Evolutionary conservation across 2,113 vertebrate genomes (phyloP), one percentile per base, ranked within the genome.

Genomic region (Origma solitaria): DNA sequence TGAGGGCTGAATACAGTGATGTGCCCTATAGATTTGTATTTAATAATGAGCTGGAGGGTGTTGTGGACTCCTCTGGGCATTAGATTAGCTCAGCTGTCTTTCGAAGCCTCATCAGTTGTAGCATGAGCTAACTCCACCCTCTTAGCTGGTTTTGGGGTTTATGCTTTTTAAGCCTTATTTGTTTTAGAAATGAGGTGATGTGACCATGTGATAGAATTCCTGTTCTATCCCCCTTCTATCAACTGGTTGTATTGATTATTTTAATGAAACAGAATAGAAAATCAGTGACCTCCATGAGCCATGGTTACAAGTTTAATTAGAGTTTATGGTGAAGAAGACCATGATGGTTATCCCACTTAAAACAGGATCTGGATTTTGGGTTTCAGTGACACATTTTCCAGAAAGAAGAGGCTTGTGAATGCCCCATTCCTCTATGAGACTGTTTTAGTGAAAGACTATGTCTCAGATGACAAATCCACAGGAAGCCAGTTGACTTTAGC

Each of bases 21-120:
- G 62, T 96, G 76, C 91, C 97, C 40, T 73, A 49, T 75, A 86
- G 92, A 88, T 95, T 90, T 90, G 23, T 94, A 21, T 92, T 90
- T 83, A 70, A 51, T 71, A 92, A 88, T 62, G 60, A 69, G 30
- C 54, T 77, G 31, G 51, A 88, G 61, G 49, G 64, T 85, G 44
- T 88, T 77, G 56, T 73, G 76, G 45, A n/a, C 57, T 85, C 64
- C 75, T 81, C 82, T 80, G 86, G 60, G 44, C 35, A 69, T 85
- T 60, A 56, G n/a, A 61, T 65, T 57, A 90, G 49, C 28, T 72
- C 44, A 38, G 35, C 10, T 88, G 49, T 51, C 50, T 73, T 82
- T 40, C 44, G 68, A 92, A 91, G 47, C 49, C 21, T 92, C 64
- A 64, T 77, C 22, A 49, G 15, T 28, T 73, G 25, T 45, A 51